These are phyloP conservation scores for Microchrysa polita DNA, from an alignment of 2,888 invertebrate genomes.

Conservation along the genomic window DNA sequence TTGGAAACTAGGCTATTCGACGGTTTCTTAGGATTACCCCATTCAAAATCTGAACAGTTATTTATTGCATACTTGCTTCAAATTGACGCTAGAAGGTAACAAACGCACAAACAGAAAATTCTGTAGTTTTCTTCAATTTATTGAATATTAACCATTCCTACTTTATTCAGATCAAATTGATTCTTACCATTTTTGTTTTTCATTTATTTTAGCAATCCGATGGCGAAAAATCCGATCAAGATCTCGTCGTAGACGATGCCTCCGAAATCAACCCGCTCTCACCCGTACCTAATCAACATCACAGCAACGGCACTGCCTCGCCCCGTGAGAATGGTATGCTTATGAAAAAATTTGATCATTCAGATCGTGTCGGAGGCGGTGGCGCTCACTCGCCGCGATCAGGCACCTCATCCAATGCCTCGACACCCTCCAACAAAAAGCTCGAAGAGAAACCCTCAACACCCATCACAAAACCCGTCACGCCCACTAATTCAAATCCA, in stretches of 20 bases:
- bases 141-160: too few relatives aligned
- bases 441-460: conserved; percentile 90
- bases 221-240: conserved; percentile 88
- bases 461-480: conserved; percentile 89
- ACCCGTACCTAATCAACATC: conserved; percentile 65
- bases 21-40: too few relatives aligned
- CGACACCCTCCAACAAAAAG: conserved; percentile 87
- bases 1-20: too few relatives aligned
- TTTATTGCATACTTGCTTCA: too few relatives aligned
- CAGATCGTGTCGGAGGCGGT: conserved; percentile 55
- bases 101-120: too few relatives aligned
- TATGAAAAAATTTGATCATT: conserved; percentile 56
- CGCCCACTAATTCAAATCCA: conserved; percentile 73
- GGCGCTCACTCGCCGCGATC: conserved; percentile 67
- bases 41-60: too few relatives aligned
- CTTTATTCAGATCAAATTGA: too few relatives aligned
- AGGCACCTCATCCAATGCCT: conserved; percentile 90
- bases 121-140: too few relatives aligned
- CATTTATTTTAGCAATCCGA: conserved; percentile 75
- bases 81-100: too few relatives aligned
- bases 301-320: conserved; percentile 73
- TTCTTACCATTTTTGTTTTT: background rate
- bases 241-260: conserved; percentile 93
- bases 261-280: conserved; percentile 82
- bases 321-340: conserved; percentile 85